Evolutionary conservation across 2,888 invertebrate species (phyloP).

Genomic region (Volucella zonaria): DNA sequence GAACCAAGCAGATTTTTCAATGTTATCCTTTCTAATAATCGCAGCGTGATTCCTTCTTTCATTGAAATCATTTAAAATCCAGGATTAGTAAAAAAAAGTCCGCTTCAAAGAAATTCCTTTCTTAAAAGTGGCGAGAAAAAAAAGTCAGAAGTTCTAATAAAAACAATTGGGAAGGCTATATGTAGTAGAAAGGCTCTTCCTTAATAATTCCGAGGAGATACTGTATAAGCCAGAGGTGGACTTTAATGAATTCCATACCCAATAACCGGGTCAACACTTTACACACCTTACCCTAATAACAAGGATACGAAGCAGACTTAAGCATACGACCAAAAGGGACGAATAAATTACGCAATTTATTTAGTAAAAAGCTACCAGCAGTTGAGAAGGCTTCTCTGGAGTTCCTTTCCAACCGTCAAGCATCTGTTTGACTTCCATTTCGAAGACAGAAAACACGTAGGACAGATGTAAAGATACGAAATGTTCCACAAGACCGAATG

Average conservation of each 20-base stretch:
- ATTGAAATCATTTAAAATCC: neutral
- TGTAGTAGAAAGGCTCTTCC: slow-evolving; percentile 11
- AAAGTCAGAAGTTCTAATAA: neutral
- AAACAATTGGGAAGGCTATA: slow-evolving; percentile 5
- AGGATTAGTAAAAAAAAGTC: neutral
- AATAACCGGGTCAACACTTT: slow-evolving; percentile 38
- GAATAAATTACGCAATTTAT: slow-evolving; percentile 66
- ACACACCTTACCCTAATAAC: slow-evolving; percentile 39
- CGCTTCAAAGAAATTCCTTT: neutral
- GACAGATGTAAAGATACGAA: slow-evolving; percentile 1
- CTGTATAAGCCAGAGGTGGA: slow-evolving; percentile 10
- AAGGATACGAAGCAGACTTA: neutral
- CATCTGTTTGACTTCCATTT: slow-evolving; percentile 49
- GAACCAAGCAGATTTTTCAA: neutral
- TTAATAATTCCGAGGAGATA: slow-evolving; percentile 52
- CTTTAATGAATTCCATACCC: slow-evolving; percentile 37
- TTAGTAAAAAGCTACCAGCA: slow-evolving; percentile 21
- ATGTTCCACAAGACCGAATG: slow-evolving; percentile 19
- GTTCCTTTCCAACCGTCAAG: slow-evolving; percentile 23
- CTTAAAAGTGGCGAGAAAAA: neutral
- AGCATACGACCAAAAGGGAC: slow-evolving; percentile 20
- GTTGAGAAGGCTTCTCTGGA: slow-evolving; percentile 8
- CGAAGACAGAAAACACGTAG: slow-evolving; percentile 35
- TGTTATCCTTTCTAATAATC: neutral
- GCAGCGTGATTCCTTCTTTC: neutral